Evolutionary conservation across 2,797 vertebrate species (phyloP), one percentile per base, ranked within the genome.

Genomic region (Anomalospiza imberbis): DNA sequence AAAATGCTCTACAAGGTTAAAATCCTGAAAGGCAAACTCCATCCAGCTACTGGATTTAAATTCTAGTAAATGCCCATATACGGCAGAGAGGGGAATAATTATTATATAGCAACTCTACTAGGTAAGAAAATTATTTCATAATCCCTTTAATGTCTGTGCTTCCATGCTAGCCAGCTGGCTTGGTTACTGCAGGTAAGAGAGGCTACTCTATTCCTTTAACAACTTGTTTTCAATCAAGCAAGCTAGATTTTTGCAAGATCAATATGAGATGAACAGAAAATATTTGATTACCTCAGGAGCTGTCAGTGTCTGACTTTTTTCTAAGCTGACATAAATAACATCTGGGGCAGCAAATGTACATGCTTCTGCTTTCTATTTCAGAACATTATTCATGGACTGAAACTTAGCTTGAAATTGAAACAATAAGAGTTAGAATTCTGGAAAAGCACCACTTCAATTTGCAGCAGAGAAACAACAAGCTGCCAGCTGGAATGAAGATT

Each of bases 221-320:
- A 89, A 66, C 15, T 73, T 85, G 55, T 76, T 91, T 94, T 76
- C 57, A 58, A 68, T 75, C 66, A 85, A 85, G 50, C 51, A 34
- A 85, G 77, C 55, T 90, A 42, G 36, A 55, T 55, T 92, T 89
- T 67, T 91, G 31, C 29, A 60, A 67, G 63, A 91, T 88, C 85
- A 85, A 53, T 89, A 87, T 34, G 42, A 91, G 57, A 67, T 63
- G 81, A 96, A 88, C 78, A 93, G 72, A 92, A 94, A 81, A 95
- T 63, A 77, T 78, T 88, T 88, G 45, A 87, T 93, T 93, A 89
- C 58, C 16, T 72, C 61, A 65, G 45, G 34, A 93, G 57, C 63
- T 89, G 55, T 73, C 60, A 74, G 67, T 66, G 42, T 72, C 47
- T 78, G 67, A 17, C 32, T 84, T 90, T 72, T 76, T 65, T 71